Evolutionary conservation across 2,797 vertebrate species (phyloP).

Genomic region (Pseudochaenichthys georgianus): DNA sequence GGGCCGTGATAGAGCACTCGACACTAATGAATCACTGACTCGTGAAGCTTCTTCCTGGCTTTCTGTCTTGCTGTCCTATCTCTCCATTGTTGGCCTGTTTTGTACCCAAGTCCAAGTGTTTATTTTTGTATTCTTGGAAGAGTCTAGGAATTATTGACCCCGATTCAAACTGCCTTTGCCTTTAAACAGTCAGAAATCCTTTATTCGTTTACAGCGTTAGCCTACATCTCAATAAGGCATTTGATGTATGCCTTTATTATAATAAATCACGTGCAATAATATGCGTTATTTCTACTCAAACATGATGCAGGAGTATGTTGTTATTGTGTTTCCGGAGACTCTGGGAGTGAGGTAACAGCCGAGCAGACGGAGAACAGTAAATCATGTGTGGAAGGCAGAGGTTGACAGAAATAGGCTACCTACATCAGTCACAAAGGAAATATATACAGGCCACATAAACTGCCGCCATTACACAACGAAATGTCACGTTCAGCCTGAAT

Average conservation of each 20-base stretch:
- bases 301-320: not conserved
- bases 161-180: too few species aligned
- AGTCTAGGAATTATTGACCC: not conserved
- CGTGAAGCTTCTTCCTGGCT: conserved; percentile 41
- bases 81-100: conserved; percentile 10
- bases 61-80: conserved; percentile 9
- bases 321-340: conserved; percentile 36
- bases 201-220: not conserved
- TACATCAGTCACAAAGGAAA: conserved; percentile 60
- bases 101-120: conserved; percentile 3
- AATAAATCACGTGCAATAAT: not conserved
- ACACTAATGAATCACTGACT: conserved; percentile 57
- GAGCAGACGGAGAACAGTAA: conserved; percentile 43
- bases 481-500: conserved; percentile 20
- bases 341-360: conserved; percentile 47
- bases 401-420: conserved; percentile 67
- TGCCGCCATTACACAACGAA: conserved; percentile 49
- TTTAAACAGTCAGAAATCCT: too few species aligned
- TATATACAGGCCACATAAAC: conserved; percentile 17
- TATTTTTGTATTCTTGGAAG: not conserved
- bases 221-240: not conserved
- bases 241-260: not conserved
- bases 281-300: not conserved
- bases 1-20: conserved; percentile 52
- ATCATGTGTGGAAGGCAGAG: conserved; percentile 49